Evolutionary conservation across 2,888 invertebrate species (phyloP).

Genomic region (Tipula unca): DNA sequence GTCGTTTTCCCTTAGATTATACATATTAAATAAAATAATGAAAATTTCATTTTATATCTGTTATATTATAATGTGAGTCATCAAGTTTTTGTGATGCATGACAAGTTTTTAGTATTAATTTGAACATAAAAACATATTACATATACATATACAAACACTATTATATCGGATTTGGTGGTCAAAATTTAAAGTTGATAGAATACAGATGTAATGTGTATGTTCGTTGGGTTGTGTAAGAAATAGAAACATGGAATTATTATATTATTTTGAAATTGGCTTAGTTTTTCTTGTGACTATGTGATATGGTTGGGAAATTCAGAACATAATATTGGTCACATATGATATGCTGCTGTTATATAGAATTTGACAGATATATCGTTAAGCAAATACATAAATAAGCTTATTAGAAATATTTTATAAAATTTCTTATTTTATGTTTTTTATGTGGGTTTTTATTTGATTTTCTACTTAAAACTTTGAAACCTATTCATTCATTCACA

Average conservation of each 20-base stretch:
- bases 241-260: neutral
- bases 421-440: no score
- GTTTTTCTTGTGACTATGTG: neutral
- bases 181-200: neutral
- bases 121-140: neutral
- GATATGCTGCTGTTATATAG: neutral
- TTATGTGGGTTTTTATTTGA: neutral
- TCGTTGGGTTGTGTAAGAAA: neutral
- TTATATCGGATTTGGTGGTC: neutral
- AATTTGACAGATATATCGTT: neutral
- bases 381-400: neutral
- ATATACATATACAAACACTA: neutral
- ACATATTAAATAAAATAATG: neutral
- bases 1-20: neutral
- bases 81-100: neutral
- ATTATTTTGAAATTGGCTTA: neutral
- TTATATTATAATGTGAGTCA: neutral
- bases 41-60: neutral
- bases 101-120: neutral
- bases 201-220: neutral
- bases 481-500: neutral
- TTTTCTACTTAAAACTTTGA: neutral
- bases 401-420: neutral
- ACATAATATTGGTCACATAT: neutral
- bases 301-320: neutral